Conservation (phyloP, 2,888 invertebrate genomes). For the Lacanobia oleracea region DNA sequence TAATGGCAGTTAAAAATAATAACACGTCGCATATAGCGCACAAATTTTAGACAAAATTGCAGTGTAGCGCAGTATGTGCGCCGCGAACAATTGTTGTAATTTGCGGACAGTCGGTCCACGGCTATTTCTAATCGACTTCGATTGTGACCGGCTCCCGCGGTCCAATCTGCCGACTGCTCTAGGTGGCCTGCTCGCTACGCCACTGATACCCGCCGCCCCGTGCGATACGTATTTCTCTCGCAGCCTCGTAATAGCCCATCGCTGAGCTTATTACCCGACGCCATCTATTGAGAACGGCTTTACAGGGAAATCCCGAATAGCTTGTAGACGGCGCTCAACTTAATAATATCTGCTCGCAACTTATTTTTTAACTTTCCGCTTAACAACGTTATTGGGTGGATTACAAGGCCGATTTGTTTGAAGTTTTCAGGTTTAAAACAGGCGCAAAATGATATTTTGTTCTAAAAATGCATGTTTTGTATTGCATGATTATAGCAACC, state of each 20-base stretch:
- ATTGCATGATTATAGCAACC: neutral
- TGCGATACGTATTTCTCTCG: conserved; percentile 85
- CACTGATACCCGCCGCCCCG: conserved; percentile 78
- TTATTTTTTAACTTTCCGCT: conserved; percentile 79
- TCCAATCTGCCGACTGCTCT: conserved; percentile 76
- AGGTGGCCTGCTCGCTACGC: conserved; percentile 83
- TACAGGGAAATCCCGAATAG: conserved; percentile 88
- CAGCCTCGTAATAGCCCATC: conserved; percentile 87
- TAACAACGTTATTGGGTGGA: conserved; percentile 71
- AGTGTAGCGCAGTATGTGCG: conserved; percentile 27
- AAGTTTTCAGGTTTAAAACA: conserved; percentile 2
- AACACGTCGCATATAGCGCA: conserved; percentile 31
- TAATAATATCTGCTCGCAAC: conserved; percentile 81
- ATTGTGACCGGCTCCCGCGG: conserved; percentile 77
- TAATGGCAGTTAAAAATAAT: conserved; percentile 36
- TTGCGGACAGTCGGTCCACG: conserved; percentile 77
- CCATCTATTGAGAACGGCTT: conserved; percentile 90
- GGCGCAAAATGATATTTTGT: neutral
- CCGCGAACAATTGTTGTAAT: conserved; percentile 81
- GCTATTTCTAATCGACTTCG: conserved; percentile 84
- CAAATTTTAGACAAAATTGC: conserved; percentile 45
- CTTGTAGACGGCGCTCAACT: conserved; percentile 83
- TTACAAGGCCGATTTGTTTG: conserved; percentile 27
- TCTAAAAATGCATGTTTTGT: too few relatives aligned
- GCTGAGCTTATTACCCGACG: conserved; percentile 88